Evolutionary conservation across 2,888 invertebrate species (phyloP), one percentile per base, ranked within the genome.

Genomic region (Acanthopleura granulata): DNA sequence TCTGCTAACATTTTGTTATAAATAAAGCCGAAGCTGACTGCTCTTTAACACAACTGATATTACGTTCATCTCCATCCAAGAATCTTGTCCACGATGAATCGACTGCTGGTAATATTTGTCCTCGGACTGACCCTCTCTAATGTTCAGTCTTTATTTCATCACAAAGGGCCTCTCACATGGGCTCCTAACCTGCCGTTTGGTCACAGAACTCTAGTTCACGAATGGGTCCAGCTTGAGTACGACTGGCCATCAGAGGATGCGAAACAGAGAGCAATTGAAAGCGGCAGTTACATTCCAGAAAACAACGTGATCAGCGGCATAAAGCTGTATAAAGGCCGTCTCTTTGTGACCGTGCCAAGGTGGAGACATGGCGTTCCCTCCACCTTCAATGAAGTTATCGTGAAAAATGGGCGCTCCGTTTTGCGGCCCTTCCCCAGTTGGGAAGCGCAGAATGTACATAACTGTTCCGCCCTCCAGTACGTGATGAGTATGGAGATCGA

Each of bases 401-500:
- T 79, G 4, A 72, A 76, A 49, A 49, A 62, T 4, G 78, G 78
- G 0, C 50, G 76, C 16, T 30, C 61, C 16, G 49, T 79, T n/a
- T 77, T 85, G 9, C 76, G 79, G 27, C 84, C 86, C 0, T 86
- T 81, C 49, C 85, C 85, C 0, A 79, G 75, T 62, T 86, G 85
- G 86, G 76, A 72, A 1, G 78, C 80, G 79, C 85, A 86, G 75
- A 77, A 73, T 22, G 74, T 82, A 49, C 86, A 84, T 0, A 78
- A 84, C 73, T 86, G 86, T 69, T 72, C 77, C 16, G 85, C 83
- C 0, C 76, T 87, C 22, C 87, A 87, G 73, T 83, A 80, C 72
- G 85, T 84, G 15, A 84, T 84, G 76, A 84, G 84, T 69, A 85
- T 87, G 80, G 85, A 85, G 74, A 78, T 87, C 11, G 86, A 85